Evolutionary conservation across 2,113 vertebrate species (phyloP), one percentile per base, ranked within the genome.

Genomic region (Ranitomeya variabilis): DNA sequence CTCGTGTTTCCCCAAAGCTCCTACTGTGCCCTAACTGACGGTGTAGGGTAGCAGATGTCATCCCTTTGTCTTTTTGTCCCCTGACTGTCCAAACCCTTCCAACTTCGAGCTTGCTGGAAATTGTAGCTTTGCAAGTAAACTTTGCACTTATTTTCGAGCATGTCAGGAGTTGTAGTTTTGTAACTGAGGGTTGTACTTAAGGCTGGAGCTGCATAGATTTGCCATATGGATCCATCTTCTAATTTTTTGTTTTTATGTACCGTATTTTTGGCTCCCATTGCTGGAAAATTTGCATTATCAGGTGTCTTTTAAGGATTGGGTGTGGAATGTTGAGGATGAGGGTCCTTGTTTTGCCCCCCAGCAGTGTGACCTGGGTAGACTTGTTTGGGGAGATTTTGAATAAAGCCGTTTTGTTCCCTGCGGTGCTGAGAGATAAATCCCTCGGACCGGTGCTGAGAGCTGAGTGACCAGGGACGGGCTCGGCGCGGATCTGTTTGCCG

Each of bases 351-450:
- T 21, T 26, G 31, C 45, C 71, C 26, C 55, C 13, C 26, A 7
- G 26, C 31, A 6, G 4, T 14, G 19, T 37, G 31, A 86, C 85
- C 85, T 86, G 74, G 71, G 45, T 66, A 52, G 85, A 80, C 78
- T 79, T 69, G 86, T 80, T 87, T 80, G 77, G 60, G 62, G 26
- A 81, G 86, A 23, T 87, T 66, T 37, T 52, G 60, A 64, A 51
- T 86, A 12, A 54, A 76, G 71, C 55, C 57, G 18, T 18, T 16
- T 23, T 81, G 71, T 77, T 66, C 59, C 74, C 76, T 67, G 85
- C 4, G 21, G 74, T 15, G 31, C 37, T 13, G 19, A 69, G 14
- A 51, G 84, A 86, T n/a, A 86, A 76, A 57, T 45, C 7, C 69
- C 0, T 16, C 15, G 51, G 19, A 73, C 55, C 11, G 54, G 15